These are phyloP conservation scores for Lethrus apterus DNA, from an alignment of 1,140 invertebrate genomes.

Conservation along the genomic window DNA sequence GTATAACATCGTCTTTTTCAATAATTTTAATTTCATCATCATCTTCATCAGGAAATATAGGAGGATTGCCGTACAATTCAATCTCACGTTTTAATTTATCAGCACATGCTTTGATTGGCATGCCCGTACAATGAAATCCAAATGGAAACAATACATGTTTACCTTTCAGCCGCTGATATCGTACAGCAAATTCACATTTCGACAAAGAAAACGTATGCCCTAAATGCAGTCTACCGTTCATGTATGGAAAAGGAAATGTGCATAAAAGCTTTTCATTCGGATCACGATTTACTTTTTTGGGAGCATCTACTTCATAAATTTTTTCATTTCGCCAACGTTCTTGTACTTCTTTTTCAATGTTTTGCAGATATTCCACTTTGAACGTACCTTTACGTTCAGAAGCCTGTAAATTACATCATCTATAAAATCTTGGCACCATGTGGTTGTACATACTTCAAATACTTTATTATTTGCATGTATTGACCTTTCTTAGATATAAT, in stretches of 20 bases:
- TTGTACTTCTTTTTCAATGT: constrained; percentile 82
- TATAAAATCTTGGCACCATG: not conserved
- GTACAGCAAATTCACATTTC: constrained; percentile 94
- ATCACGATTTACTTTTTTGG: constrained; percentile 45
- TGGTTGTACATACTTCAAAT: too few relatives aligned
- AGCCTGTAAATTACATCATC: constrained; percentile 12
- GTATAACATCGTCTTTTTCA: constrained; percentile 51
- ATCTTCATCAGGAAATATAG: constrained; percentile 71
- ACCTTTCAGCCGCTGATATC: constrained; percentile 83
- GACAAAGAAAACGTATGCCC: constrained; percentile 97
- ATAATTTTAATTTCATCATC: constrained; percentile 43
- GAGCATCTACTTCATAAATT: constrained; percentile 76
- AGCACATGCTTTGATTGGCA: constrained; percentile 95
- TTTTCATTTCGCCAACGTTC: constrained; percentile 71
- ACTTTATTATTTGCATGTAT: too few relatives aligned
- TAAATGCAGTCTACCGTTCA: constrained; percentile 97
- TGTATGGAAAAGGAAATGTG: constrained; percentile 98
- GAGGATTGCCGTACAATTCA: constrained; percentile 86
- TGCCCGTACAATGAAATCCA: constrained; percentile 97
- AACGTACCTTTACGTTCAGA: constrained; percentile 84
- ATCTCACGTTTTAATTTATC: constrained; percentile 96
- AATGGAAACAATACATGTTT: constrained; percentile 94
- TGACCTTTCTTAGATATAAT: too few relatives aligned
- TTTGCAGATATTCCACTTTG: constrained; percentile 83
- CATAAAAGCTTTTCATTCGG: constrained; percentile 81